Conservation (phyloP, 1,140 invertebrate species). For the Matsumurasca onukii region DNA sequence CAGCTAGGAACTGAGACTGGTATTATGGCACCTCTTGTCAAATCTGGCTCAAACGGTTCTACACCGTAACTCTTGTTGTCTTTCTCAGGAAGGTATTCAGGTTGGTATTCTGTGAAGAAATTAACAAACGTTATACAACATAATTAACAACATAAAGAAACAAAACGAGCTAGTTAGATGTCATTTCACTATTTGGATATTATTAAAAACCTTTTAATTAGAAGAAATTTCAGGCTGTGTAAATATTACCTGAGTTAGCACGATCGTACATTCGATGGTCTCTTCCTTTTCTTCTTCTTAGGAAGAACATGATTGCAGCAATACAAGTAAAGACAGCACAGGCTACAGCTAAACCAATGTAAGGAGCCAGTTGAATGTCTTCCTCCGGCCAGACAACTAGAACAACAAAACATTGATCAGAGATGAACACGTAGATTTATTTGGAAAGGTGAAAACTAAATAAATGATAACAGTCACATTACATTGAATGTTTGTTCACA, state of each 20-base stretch:
- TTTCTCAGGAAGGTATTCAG: conserved; percentile 82
- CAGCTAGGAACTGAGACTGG: conserved; percentile 45
- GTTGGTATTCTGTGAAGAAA: conserved; percentile 75
- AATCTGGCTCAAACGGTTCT: conserved; percentile 74
- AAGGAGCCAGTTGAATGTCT: conserved; percentile 79
- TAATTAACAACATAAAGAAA: too few relatives aligned
- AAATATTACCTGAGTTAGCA: conserved; percentile 80
- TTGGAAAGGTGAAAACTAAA: not conserved
- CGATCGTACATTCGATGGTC: conserved; percentile 84
- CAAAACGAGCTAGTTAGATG: too few relatives aligned
- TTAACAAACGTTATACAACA: too few relatives aligned
- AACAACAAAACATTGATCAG: conserved; percentile 32
- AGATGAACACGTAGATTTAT: not conserved
- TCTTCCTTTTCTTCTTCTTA: conserved; percentile 73
- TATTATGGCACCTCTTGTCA: conserved; percentile 69
- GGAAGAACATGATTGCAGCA: conserved; percentile 71
- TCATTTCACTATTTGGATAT: too few relatives aligned
- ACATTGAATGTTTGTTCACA: not conserved
- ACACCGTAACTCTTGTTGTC: conserved; percentile 70
- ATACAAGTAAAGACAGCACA: conserved; percentile 79
- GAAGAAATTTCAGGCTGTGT: too few relatives aligned
- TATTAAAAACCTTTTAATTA: too few relatives aligned
- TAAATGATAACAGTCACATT: not conserved
- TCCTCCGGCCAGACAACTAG: conserved; percentile 50
- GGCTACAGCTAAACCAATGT: conserved; percentile 83